Percentiles rank a stretch among this genome's conserved stretches.
These are phyloP conservation scores for Eufriesea mexicana DNA, from an alignment of 1,140 invertebrate genomes.

Conservation along the genomic window DNA sequence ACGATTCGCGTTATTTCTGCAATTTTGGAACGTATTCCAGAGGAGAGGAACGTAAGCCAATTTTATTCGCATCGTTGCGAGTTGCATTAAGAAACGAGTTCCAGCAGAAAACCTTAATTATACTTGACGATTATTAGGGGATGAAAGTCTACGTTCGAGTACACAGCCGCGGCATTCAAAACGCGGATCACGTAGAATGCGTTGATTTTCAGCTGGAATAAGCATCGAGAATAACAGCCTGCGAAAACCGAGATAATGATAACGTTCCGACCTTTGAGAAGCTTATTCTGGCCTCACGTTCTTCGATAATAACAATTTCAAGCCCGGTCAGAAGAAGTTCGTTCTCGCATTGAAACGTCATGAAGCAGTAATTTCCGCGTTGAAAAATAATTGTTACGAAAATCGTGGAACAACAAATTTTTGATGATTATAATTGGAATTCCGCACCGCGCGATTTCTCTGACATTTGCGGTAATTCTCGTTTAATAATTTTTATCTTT, in stretches of 20 bases:
- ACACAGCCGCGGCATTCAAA: background rate
- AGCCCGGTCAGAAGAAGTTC: background rate
- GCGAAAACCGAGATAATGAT: conserved; percentile 50
- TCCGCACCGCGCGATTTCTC: background rate
- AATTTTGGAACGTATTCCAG: background rate
- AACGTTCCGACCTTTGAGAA: conserved; percentile 11
- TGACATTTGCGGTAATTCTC: no score
- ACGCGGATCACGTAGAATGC: conserved; percentile 56
- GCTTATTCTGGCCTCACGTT: conserved; percentile 35
- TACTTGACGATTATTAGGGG: conserved; percentile 22
- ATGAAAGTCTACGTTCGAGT: background rate
- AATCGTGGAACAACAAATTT: background rate
- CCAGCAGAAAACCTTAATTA: background rate
- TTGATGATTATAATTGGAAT: conserved; percentile 27
- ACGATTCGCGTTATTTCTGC: background rate
- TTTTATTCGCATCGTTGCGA: background rate
- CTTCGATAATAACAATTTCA: conserved; percentile 47
- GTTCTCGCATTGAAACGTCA: background rate
- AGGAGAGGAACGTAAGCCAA: background rate
- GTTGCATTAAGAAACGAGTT: background rate
- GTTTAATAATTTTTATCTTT: background rate
- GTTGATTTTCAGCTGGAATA: conserved; percentile 46
- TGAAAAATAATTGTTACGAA: background rate
- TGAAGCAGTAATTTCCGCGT: background rate
- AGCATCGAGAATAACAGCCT: conserved; percentile 53